These are phyloP conservation scores for Tetramorium simillimum DNA, from an alignment of 1,140 invertebrate species.

Conservation along the genomic window DNA sequence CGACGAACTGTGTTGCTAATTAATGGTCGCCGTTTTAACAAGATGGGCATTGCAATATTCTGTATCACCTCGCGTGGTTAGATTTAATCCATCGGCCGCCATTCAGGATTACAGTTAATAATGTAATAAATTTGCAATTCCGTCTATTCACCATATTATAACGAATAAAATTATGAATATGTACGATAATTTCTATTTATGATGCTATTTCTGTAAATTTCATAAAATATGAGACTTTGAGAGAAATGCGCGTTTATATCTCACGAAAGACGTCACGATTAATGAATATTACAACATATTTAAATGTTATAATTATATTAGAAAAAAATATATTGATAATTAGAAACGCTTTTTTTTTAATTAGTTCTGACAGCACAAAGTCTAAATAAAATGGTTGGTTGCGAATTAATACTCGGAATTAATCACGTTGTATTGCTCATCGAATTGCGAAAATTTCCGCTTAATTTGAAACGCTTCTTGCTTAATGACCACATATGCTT, in stretches of 20 bases:
- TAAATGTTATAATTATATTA: neutral
- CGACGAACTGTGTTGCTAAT: constrained; percentile 14
- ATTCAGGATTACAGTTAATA: constrained; percentile 18
- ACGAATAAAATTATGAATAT: constrained; percentile 14
- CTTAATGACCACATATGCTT: neutral
- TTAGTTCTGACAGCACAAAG: neutral
- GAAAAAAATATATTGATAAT: neutral
- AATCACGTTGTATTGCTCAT: neutral
- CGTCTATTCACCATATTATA: neutral
- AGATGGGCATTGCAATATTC: neutral
- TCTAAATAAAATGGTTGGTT: neutral
- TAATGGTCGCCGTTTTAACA: neutral
- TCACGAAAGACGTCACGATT: neutral
- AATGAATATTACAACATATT: neutral
- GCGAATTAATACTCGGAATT: neutral
- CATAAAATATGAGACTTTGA: neutral
- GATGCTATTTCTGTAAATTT: neutral
- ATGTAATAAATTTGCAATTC: constrained; percentile 3
- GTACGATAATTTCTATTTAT: neutral
- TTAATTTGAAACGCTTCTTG: neutral
- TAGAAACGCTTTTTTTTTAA: neutral
- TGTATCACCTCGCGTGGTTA: neutral
- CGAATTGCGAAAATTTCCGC: constrained; percentile 12
- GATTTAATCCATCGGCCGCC: constrained; percentile 1
- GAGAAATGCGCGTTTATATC: neutral